Conservation (phyloP, 2,888 invertebrate genomes). For the Caprella mutica region DNA sequence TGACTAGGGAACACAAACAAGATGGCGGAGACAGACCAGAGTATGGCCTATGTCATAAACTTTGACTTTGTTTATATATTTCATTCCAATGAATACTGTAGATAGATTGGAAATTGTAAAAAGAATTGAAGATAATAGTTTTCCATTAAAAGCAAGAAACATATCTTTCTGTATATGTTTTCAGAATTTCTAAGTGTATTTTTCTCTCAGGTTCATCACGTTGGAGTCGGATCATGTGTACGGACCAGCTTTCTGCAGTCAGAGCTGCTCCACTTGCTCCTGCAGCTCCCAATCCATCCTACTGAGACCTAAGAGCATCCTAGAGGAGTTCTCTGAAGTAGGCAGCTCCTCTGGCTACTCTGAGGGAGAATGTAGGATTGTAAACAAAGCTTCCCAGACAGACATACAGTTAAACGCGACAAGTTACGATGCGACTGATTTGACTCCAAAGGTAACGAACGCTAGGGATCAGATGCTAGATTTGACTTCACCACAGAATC, state of each 20-base stretch:
- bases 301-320: constrained; percentile 22
- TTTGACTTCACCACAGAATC: constrained; percentile 25
- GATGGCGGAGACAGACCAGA: neutral
- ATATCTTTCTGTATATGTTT: too few species aligned
- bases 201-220: constrained; percentile 10
- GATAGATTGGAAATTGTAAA: too few species aligned
- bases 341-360: constrained; percentile 34
- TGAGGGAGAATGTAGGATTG: constrained; percentile 30
- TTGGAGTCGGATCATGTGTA: constrained; percentile 29
- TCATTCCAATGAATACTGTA: too few species aligned
- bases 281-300: constrained; percentile 19
- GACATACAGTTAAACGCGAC: neutral
- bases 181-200: too few species aligned
- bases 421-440: neutral
- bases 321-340: constrained; percentile 34
- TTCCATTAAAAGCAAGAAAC: too few species aligned
- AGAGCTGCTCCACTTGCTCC: constrained; percentile 30
- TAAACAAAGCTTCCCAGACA: constrained; percentile 19
- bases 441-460: constrained; percentile 13
- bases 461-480: constrained; percentile 12
- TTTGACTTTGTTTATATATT: too few species aligned
- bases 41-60: neutral
- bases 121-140: too few species aligned
- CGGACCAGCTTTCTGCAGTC: constrained; percentile 25
- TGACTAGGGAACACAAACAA: too few species aligned